Evolutionary conservation across 2,888 invertebrate species (phyloP).

Genomic region (Homarus gammarus): DNA sequence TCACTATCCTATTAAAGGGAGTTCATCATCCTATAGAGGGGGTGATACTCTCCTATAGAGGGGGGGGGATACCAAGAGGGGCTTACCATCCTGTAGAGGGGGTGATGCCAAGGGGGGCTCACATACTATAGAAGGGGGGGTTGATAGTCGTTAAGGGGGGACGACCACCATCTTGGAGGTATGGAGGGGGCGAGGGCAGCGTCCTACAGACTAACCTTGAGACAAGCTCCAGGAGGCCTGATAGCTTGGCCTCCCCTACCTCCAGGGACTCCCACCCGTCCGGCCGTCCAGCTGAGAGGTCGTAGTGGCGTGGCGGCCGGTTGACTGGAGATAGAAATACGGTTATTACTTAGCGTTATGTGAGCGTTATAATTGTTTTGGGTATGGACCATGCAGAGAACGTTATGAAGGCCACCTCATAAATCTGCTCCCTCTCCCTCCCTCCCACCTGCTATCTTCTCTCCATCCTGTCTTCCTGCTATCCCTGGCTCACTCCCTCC

Average conservation of each 20-base stretch:
- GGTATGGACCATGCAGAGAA: conserved; percentile 27
- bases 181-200: conserved; percentile 20
- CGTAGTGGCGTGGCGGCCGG: background rate
- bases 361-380: conserved; percentile 53
- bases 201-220: conserved; percentile 41
- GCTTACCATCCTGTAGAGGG: no score
- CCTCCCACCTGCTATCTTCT: background rate
- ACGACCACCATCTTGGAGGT: no score
- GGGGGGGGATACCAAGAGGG: no score
- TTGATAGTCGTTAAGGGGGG: no score
- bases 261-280: background rate
- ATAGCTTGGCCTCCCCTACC: background rate
- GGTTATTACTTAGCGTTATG: conserved; percentile 53
- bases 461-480: background rate
- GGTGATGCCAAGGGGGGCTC: no score
- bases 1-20: no score
- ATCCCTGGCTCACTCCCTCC: no score
- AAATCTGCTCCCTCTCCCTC: background rate
- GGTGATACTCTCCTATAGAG: no score
- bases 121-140: no score
- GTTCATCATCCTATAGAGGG: no score
- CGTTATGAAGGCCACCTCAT: conserved; percentile 16
- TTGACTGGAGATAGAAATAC: background rate
- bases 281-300: background rate
- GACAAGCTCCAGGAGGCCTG: conserved; percentile 39